Conservation (phyloP, 2,888 invertebrate genomes). For the Drosophila hawaiiensis region DNA sequence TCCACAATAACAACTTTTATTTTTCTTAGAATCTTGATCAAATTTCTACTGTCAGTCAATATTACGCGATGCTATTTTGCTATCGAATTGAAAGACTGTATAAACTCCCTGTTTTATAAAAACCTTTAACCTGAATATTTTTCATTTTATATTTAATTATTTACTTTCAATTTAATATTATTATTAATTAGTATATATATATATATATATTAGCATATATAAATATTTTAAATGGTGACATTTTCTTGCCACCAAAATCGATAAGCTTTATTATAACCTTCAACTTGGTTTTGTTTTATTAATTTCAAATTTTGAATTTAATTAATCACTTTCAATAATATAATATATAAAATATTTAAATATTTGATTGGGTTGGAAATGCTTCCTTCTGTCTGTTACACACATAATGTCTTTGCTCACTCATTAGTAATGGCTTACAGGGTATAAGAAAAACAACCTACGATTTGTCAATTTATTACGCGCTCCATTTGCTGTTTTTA, state of each 20-base stretch:
- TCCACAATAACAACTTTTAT: background rate
- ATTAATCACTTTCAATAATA: background rate
- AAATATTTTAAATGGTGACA: background rate
- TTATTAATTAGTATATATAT: background rate
- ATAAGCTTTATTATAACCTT: background rate
- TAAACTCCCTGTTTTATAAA: background rate
- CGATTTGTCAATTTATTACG: slow-evolving; percentile 64
- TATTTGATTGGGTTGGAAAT: background rate
- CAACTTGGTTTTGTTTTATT: background rate
- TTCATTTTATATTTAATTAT: background rate
- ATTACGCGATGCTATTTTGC: background rate
- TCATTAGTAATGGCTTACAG: background rate
- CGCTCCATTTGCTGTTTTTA: slow-evolving; percentile 30
- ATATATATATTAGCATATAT: background rate
- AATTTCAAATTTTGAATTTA: background rate
- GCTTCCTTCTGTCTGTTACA: background rate
- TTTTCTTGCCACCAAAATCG: background rate
- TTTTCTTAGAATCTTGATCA: background rate
- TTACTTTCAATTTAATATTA: too few relatives aligned
- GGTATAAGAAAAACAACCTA: slow-evolving; percentile 4
- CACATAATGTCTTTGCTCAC: background rate
- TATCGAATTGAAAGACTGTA: background rate
- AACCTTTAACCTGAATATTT: too few relatives aligned
- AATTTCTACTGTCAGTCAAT: background rate
- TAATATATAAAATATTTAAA: background rate